Conservation (phyloP, 2,797 vertebrate species). For the Sebastes diploproa region DNA sequence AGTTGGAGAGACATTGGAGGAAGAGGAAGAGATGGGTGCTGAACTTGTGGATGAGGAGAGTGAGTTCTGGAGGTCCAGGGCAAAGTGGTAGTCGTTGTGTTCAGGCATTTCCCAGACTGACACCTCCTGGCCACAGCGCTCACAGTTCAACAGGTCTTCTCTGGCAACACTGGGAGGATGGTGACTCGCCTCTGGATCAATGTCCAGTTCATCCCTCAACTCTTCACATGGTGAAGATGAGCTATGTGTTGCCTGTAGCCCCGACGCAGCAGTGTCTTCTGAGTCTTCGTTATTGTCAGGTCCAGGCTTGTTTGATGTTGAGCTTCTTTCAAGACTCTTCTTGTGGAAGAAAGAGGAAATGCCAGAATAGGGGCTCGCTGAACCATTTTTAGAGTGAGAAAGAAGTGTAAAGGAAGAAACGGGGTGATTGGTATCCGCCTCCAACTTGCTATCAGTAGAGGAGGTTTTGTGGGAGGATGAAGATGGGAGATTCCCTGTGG, state of each 20-base stretch:
- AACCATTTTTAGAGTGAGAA: slow-evolving; percentile 10
- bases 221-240: slow-evolving; percentile 8
- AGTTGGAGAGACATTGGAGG: slow-evolving; percentile 14
- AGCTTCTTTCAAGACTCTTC: slow-evolving; percentile 64
- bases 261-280: not conserved
- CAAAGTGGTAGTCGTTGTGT: slow-evolving; percentile 94
- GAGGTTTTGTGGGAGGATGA: not conserved
- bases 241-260: not conserved
- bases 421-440: not conserved
- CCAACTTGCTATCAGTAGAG: not conserved
- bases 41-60: slow-evolving; percentile 65
- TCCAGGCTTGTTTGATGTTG: not conserved
- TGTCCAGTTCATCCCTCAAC: not conserved
- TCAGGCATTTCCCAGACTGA: slow-evolving; percentile 93
- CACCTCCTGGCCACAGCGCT: slow-evolving; percentile 87
- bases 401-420: not conserved
- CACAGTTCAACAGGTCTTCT: slow-evolving; percentile 86
- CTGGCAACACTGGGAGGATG: not conserved
- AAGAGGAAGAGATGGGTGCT: slow-evolving; percentile 21
- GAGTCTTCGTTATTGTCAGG: not conserved
- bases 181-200: not conserved
- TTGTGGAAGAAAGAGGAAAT: slow-evolving; percentile 80
- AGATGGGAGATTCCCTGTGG: not conserved
- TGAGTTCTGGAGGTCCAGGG: slow-evolving; percentile 91
- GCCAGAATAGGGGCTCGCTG: not conserved